These are phyloP conservation scores for Cheilosia vernalis DNA, from an alignment of 2,888 invertebrate species.

Conservation along the genomic window DNA sequence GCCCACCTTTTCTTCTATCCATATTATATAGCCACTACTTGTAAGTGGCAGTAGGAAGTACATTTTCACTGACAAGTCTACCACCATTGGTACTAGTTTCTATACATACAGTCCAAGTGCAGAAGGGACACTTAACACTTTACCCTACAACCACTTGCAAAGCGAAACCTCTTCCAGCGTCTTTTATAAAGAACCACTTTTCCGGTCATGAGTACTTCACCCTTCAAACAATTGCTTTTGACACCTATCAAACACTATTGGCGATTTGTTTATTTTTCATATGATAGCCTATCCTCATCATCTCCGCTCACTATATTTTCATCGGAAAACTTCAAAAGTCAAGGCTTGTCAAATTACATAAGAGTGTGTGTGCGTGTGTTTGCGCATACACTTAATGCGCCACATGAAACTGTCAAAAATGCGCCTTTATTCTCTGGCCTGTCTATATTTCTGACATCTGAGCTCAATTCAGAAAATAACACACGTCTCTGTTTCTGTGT, in stretches of 20 bases:
- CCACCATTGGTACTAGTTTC: neutral
- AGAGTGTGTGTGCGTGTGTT: constrained; percentile 22
- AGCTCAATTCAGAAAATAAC: constrained; percentile 48
- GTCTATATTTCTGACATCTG: constrained; percentile 69
- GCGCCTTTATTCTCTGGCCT: constrained; percentile 40
- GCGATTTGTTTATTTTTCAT: constrained; percentile 43
- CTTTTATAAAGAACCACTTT: constrained; percentile 12
- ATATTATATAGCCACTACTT: too few relatives aligned
- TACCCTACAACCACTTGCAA: neutral
- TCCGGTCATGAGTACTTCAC: constrained; percentile 28
- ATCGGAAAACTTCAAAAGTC: constrained; percentile 47
- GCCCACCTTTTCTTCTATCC: too few relatives aligned
- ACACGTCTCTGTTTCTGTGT: constrained; percentile 30
- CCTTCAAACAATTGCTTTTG: constrained; percentile 42
- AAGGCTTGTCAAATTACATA: constrained; percentile 40
- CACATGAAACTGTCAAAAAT: constrained; percentile 59
- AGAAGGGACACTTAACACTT: neutral
- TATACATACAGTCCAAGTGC: too few relatives aligned
- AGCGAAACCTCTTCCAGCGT: neutral
- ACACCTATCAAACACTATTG: constrained; percentile 41
- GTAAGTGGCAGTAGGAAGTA: too few relatives aligned
- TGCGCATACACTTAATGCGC: constrained; percentile 46
- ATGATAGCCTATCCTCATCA: constrained; percentile 41
- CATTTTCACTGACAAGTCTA: neutral
- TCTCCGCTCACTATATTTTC: constrained; percentile 6